Evolutionary conservation across 2,113 vertebrate genomes (phyloP).

Genomic region (Ranitomeya variabilis): DNA sequence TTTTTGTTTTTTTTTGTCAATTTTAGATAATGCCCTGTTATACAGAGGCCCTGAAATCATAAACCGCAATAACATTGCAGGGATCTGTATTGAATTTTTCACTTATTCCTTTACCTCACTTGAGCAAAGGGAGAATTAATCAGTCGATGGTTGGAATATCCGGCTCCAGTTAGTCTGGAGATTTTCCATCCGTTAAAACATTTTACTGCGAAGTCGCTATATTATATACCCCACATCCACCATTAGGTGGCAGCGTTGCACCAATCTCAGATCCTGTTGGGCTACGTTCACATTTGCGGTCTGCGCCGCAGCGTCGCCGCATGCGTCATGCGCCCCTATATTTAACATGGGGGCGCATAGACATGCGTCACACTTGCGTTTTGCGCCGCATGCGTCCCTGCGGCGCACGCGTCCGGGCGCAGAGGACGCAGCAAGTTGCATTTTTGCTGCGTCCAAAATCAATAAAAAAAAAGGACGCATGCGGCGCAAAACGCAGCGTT

Average conservation of each 20-base stretch:
- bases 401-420: too few species aligned
- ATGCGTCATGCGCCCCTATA: too few species aligned
- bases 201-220: neutral
- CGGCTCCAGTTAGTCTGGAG: slow-evolving; percentile 2
- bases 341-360: too few species aligned
- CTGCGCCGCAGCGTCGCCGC: too few species aligned
- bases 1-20: neutral
- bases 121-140: neutral
- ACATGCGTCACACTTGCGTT: too few species aligned
- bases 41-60: neutral
- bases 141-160: neutral
- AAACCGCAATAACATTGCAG: neutral
- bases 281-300: too few species aligned
- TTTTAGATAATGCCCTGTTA: neutral
- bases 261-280: neutral
- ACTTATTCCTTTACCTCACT: too few species aligned
- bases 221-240: neutral
- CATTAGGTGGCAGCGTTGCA: slow-evolving; percentile 38
- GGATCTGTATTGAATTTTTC: neutral
- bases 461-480: too few species aligned
- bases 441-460: too few species aligned
- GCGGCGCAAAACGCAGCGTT: too few species aligned
- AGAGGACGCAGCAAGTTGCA: too few species aligned
- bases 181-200: neutral
- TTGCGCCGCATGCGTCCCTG: too few species aligned